phyloP scores from a whole-genome alignment of 2,113 vertebrate species.

The Rhinoptilus africanus region DNA sequence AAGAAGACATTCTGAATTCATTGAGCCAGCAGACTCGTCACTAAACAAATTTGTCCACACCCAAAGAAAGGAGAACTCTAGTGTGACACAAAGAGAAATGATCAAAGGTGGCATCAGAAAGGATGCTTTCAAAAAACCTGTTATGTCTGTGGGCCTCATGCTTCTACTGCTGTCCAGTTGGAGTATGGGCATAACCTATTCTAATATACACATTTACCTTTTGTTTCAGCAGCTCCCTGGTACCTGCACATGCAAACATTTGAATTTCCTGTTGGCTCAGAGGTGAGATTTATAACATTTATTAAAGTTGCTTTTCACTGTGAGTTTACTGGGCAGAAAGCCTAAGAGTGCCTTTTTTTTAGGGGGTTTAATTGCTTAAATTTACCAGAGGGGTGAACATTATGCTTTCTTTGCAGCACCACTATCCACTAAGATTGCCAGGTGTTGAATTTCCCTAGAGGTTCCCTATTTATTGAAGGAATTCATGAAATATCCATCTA shows the following conservation, averaged over 20 bases:
- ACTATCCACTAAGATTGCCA: slow-evolving; percentile 70
- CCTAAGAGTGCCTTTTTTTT: slow-evolving; percentile 69
- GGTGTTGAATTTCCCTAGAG: slow-evolving; percentile 54
- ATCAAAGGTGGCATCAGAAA: background rate
- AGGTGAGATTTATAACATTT: slow-evolving; percentile 82
- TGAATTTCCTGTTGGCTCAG: slow-evolving; percentile 83
- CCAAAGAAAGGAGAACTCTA: background rate
- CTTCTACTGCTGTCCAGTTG: background rate
- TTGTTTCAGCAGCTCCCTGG: slow-evolving; percentile 72
- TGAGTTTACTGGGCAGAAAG: slow-evolving; percentile 78
- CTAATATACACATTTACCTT: slow-evolving; percentile 67
- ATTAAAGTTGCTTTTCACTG: slow-evolving; percentile 77
- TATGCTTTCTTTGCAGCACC: slow-evolving; percentile 58
- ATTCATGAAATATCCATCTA: slow-evolving; percentile 43
- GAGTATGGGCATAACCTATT: slow-evolving; percentile 18
- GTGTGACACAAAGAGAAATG: background rate
- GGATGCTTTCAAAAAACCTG: background rate
- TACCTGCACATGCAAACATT: slow-evolving; percentile 71
- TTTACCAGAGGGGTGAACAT: slow-evolving; percentile 69
- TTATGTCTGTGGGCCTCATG: background rate
- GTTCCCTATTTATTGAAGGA: slow-evolving; percentile 35
- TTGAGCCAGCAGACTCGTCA: background rate
- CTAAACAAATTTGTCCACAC: background rate
- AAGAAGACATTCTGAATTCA: slow-evolving; percentile 12
- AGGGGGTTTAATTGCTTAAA: slow-evolving; percentile 73